Evolutionary conservation across 2,888 invertebrate genomes (phyloP).

Genomic region (Drosophila meridiana): DNA sequence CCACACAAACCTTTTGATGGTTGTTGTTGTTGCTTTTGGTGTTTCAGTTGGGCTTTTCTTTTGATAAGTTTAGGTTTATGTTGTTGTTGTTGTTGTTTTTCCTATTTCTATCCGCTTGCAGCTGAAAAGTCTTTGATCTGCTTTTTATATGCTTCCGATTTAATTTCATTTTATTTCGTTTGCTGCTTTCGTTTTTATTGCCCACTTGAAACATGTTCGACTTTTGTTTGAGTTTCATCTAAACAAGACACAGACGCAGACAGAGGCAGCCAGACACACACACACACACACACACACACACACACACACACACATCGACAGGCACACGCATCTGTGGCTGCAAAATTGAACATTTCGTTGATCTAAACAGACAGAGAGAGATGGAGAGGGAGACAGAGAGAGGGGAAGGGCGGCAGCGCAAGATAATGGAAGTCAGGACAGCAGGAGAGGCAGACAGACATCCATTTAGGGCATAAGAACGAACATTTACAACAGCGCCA

Average conservation of each 20-base stretch:
- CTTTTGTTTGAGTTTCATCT: constrained; percentile 53
- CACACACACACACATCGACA: background rate
- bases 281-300: background rate
- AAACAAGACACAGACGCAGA: constrained; percentile 47
- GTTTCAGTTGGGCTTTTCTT: constrained; percentile 21
- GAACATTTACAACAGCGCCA: constrained; percentile 62
- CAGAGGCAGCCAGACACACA: background rate
- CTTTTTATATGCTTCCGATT: constrained; percentile 73
- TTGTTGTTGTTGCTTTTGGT: constrained; percentile 15
- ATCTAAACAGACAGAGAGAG: background rate
- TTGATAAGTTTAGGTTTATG: constrained; percentile 23
- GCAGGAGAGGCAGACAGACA: constrained; percentile 41
- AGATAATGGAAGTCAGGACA: constrained; percentile 1
- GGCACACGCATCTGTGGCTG: constrained; percentile 22
- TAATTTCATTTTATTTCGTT: constrained; percentile 48
- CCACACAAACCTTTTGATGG: constrained; percentile 44
- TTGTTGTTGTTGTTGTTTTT: constrained; percentile 13
- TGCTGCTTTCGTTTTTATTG: constrained; percentile 72
- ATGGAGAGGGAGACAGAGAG: background rate
- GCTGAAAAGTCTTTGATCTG: constrained; percentile 65
- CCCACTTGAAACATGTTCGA: constrained; percentile 67
- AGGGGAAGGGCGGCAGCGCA: background rate
- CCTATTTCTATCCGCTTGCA: constrained; percentile 18
- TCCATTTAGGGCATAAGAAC: constrained; percentile 60
- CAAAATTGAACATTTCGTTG: constrained; percentile 17